Conservation (phyloP, 2,113 vertebrate genomes). For the Plectropomus leopardus region DNA sequence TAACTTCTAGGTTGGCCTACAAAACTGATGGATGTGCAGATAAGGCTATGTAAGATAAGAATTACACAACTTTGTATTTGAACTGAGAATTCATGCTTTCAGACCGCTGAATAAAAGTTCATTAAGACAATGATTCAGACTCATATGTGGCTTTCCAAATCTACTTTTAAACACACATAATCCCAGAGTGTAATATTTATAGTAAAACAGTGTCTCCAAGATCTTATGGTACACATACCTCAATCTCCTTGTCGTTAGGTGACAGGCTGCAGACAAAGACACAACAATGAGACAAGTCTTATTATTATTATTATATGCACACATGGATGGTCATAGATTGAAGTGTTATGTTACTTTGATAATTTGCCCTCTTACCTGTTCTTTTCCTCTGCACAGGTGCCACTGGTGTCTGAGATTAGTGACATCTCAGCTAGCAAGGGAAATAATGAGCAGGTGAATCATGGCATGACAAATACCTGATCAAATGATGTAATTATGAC, state of each 20-base stretch:
- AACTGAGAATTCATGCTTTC: neutral
- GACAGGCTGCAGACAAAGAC: conserved; percentile 82
- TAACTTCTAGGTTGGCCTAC: too few species aligned
- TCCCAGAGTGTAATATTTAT: neutral
- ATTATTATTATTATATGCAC: neutral
- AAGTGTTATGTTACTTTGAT: neutral
- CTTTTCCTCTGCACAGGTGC: conserved; percentile 63
- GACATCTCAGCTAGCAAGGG: conserved; percentile 64
- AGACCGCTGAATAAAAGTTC: too few species aligned
- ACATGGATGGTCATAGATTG: neutral
- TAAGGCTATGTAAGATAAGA: neutral
- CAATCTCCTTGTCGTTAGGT: conserved; percentile 92
- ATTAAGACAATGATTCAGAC: neutral
- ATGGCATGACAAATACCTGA: neutral
- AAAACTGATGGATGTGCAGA: neutral
- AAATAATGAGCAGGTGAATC: conserved; percentile 4
- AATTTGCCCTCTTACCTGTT: conserved; percentile 64
- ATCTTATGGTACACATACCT: conserved; percentile 84
- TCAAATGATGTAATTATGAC: neutral
- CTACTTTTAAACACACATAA: neutral
- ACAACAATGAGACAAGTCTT: conserved; percentile 3
- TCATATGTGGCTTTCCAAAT: neutral
- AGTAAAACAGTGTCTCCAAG: neutral
- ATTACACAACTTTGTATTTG: neutral
- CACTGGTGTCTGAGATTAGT: conserved; percentile 55